Percentiles rank a stretch among this genome's conserved stretches.
These are phyloP conservation scores for Drosophila teissieri DNA, from an alignment of 1,140 invertebrate genomes.

Conservation along the genomic window DNA sequence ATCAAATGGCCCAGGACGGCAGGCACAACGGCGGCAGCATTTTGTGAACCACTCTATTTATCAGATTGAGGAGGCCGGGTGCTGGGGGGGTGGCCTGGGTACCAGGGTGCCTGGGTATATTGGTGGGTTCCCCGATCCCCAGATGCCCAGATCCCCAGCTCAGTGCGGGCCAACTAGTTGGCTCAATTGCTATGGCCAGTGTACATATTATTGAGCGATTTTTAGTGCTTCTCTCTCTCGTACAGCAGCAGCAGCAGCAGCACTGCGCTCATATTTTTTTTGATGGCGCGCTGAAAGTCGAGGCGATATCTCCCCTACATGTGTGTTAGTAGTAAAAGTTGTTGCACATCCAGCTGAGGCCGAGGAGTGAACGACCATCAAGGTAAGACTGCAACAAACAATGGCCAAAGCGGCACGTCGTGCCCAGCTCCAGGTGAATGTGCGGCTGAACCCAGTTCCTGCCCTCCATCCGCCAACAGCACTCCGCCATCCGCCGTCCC, in stretches of 20 bases:
- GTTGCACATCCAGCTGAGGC: conserved; percentile 61
- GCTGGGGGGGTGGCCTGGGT: not conserved
- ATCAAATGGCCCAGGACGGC: conserved; percentile 71
- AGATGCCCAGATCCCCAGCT: conserved; percentile 15
- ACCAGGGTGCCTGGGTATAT: conserved; percentile 8
- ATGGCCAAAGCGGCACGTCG: conserved; percentile 73
- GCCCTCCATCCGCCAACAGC: conserved; percentile 9
- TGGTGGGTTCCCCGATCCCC: conserved; percentile 20
- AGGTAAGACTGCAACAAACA: conserved; percentile 77
- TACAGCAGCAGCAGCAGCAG: conserved; percentile 7
- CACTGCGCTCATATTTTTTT: conserved; percentile 77
- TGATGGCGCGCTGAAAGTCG: conserved; percentile 81
- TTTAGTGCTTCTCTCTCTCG: conserved; percentile 60
- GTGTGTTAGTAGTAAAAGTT: conserved; percentile 83
- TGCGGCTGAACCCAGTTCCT: conserved; percentile 50
- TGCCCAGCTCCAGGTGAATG: conserved; percentile 78
- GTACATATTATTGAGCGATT: conserved; percentile 83
- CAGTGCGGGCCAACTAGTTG: conserved; percentile 68
- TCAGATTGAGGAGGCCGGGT: conserved; percentile 64
- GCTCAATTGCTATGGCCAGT: conserved; percentile 81
- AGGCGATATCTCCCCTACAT: conserved; percentile 54
- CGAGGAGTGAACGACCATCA: conserved; percentile 79
- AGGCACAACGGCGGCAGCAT: conserved; percentile 69
- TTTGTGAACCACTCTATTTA: conserved; percentile 84
- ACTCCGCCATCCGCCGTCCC: conserved; percentile 16